A percentile compares a stretch with the other conserved stretches of the same genome.
These are phyloP conservation scores for Bicyclus anynana DNA, from an alignment of 1,140 invertebrate genomes.

Conservation along the genomic window DNA sequence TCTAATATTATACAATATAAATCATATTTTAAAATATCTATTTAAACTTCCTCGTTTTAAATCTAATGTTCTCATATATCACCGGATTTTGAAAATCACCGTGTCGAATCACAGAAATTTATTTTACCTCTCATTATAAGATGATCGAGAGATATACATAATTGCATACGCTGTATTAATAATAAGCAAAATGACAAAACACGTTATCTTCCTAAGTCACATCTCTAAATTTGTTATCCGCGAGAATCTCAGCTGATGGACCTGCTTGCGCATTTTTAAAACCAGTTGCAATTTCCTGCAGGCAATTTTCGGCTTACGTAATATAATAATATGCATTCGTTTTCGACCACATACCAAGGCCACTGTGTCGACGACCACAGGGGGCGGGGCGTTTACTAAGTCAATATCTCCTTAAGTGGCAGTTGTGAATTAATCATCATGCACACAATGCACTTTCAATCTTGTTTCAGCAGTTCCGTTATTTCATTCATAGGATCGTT, in stretches of 20 bases:
- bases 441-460: conserved; percentile 67
- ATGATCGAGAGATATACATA: background rate
- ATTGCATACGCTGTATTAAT: conserved; percentile 2
- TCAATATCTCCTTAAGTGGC: conserved; percentile 64
- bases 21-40: conserved; percentile 9
- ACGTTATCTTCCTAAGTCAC: conserved; percentile 24
- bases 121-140: background rate
- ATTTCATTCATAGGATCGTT: conserved; percentile 48
- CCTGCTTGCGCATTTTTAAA: conserved; percentile 39
- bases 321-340: conserved; percentile 58
- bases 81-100: conserved; percentile 21
- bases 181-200: conserved; percentile 15
- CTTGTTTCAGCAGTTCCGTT: conserved; percentile 47
- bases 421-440: conserved; percentile 59
- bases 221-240: conserved; percentile 34
- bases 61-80: conserved; percentile 20
- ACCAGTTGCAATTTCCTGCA: conserved; percentile 66
- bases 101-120: conserved; percentile 29
- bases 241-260: conserved; percentile 43
- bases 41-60: conserved; percentile 1
- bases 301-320: conserved; percentile 56
- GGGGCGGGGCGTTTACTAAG: conserved; percentile 51
- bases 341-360: conserved; percentile 50
- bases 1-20: conserved; percentile 21
- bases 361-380: conserved; percentile 47